phyloP scores from a whole-genome alignment of 1,140 invertebrate species.

The Drosophila guanche region DNA sequence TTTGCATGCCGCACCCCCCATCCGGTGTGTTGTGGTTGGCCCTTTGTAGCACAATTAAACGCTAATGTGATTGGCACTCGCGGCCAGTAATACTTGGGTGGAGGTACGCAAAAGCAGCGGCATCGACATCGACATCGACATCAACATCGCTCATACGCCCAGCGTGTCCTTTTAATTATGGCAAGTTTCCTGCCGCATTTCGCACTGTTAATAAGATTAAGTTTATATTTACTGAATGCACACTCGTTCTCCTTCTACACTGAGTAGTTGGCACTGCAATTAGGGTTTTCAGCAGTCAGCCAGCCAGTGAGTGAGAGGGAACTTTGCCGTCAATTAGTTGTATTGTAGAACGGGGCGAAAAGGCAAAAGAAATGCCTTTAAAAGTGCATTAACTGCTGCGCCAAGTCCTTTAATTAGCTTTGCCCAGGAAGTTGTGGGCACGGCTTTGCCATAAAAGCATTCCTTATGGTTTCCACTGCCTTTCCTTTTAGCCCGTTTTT shows the following conservation, averaged over 20 bases:
- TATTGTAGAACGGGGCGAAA: slow-evolving; percentile 39
- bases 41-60: slow-evolving; percentile 42
- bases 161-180: slow-evolving; percentile 18
- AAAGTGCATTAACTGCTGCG: slow-evolving; percentile 45
- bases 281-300: slow-evolving; percentile 37
- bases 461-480: slow-evolving; percentile 22
- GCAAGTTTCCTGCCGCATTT: slow-evolving; percentile 33
- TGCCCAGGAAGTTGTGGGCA: slow-evolving; percentile 48
- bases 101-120: background rate
- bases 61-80: slow-evolving; percentile 44
- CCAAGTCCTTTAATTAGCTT: slow-evolving; percentile 75
- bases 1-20: slow-evolving; percentile 21
- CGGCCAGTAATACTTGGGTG: slow-evolving; percentile 2
- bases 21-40: slow-evolving; percentile 38
- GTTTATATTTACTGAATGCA: slow-evolving; percentile 15
- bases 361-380: slow-evolving; percentile 31
- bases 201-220: slow-evolving; percentile 57
- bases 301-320: background rate
- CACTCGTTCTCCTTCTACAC: slow-evolving; percentile 7
- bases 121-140: background rate
- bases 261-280: slow-evolving; percentile 46
- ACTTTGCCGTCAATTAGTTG: slow-evolving; percentile 69
- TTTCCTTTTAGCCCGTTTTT: background rate
- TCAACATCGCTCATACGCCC: slow-evolving; percentile 13
- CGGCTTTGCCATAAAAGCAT: slow-evolving; percentile 38